Evolutionary conservation across 2,113 vertebrate species (phyloP).

Genomic region (Phalacrocorax aristotelis): DNA sequence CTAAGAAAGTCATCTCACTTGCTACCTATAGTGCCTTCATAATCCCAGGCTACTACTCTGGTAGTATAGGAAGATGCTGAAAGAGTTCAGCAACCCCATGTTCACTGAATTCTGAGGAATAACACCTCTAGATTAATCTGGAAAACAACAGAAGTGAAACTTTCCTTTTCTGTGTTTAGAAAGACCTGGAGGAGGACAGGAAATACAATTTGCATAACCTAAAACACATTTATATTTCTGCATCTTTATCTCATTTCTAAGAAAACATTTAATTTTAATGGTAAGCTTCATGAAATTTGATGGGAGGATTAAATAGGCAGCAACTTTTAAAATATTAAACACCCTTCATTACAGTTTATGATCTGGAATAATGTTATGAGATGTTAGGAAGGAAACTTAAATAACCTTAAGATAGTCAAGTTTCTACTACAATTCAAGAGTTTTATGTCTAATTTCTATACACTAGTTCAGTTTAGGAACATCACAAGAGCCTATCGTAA

Average conservation of each 20-base stretch:
- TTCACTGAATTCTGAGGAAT: not conserved
- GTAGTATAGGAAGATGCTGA: not conserved
- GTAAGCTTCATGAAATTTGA: not conserved
- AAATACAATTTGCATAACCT: not conserved
- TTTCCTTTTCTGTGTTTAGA: not conserved
- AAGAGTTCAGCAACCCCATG: not conserved
- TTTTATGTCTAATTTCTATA: not conserved
- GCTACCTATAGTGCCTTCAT: not conserved
- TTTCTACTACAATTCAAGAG: not conserved
- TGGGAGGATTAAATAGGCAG: not conserved
- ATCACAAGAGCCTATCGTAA: not conserved
- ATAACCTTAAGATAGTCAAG: not conserved
- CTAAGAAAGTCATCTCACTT: not conserved
- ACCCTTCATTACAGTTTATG: not conserved
- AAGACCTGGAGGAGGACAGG: not conserved
- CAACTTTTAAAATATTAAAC: not conserved
- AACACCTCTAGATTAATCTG: not conserved
- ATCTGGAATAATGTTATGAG: not conserved
- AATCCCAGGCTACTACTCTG: not conserved
- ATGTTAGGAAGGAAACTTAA: not conserved
- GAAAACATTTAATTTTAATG: slow-evolving; percentile 5
- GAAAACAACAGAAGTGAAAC: not conserved
- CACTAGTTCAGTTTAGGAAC: not conserved
- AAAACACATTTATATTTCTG: not conserved
- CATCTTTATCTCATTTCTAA: not conserved